phyloP scores from a whole-genome alignment of 2,797 vertebrate species.

The Loriculus beryllinus region DNA sequence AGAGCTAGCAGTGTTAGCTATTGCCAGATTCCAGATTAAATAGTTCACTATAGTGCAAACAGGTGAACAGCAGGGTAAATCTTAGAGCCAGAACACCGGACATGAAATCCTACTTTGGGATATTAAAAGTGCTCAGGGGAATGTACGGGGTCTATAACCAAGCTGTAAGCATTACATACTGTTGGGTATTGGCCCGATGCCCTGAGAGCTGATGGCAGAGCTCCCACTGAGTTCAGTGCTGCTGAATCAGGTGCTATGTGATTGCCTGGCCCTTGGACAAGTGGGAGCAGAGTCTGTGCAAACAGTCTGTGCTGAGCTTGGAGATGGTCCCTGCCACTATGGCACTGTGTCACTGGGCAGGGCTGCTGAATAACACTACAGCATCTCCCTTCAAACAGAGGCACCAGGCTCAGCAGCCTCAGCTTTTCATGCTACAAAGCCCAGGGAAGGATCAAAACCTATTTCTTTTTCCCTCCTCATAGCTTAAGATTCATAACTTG shows the following conservation, averaged over 20 bases:
- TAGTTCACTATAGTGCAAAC: neutral
- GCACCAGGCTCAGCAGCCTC: neutral
- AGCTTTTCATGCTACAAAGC: neutral
- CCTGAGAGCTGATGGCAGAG: neutral
- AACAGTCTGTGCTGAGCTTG: neutral
- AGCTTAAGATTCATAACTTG: neutral
- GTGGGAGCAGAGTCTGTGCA: neutral
- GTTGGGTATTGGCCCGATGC: accelerated
- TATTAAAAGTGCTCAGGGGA: neutral
- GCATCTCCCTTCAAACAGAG: neutral
- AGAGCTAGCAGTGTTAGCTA: neutral
- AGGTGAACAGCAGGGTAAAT: neutral
- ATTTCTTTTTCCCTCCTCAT: neutral
- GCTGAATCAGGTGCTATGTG: neutral
- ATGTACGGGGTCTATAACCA: neutral
- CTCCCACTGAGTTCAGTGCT: neutral
- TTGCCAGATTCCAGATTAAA: neutral
- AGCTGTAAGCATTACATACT: neutral
- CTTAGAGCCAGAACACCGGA: neutral
- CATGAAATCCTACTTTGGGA: neutral
- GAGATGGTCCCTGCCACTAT: neutral
- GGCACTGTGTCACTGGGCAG: neutral
- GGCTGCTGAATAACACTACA: neutral
- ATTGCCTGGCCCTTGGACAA: neutral
- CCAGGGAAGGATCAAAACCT: accelerated